Percentiles rank a stretch among this genome's conserved stretches.
Evolutionary conservation across 2,888 invertebrate genomes (phyloP).

Genomic region (Charanyca ferruginea): DNA sequence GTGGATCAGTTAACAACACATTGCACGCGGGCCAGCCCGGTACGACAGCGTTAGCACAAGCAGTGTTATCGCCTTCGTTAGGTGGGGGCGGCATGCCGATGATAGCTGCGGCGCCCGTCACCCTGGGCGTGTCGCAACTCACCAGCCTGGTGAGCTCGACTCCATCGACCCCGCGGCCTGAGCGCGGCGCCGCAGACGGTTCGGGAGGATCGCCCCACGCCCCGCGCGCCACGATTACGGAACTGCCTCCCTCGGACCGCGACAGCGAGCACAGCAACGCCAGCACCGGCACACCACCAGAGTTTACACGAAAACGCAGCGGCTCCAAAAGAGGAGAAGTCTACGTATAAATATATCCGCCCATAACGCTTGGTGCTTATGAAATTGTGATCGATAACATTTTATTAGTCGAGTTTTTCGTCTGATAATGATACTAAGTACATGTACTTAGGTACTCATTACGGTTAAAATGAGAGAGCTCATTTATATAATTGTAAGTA

Average conservation of each 20-base stretch:
- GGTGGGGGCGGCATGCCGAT: conserved; percentile 82
- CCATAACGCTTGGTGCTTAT: conserved; percentile 67
- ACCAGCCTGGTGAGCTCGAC: conserved; percentile 89
- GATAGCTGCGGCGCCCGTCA: conserved; percentile 87
- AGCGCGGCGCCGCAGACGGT: conserved; percentile 73
- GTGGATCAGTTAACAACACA: conserved; percentile 94
- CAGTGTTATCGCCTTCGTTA: conserved; percentile 92
- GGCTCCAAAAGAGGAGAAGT: conserved; percentile 86
- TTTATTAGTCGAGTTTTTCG: conserved; percentile 56
- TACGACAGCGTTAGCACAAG: conserved; percentile 95
- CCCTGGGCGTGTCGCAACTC: conserved; percentile 92
- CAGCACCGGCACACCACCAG: conserved; percentile 75
- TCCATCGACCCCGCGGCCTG: conserved; percentile 84
- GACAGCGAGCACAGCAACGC: conserved; percentile 79
- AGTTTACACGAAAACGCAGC: conserved; percentile 77
- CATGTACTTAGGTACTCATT: conserved; percentile 54
- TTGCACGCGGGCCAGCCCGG: conserved; percentile 94
- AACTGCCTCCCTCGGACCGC: conserved; percentile 76
- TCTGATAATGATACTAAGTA: conserved; percentile 49
- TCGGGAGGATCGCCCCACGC: conserved; percentile 65
- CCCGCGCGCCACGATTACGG: conserved; percentile 75
- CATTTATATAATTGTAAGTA: conserved; percentile 65
- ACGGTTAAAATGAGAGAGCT: conserved; percentile 60
- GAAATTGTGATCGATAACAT: conserved; percentile 65
- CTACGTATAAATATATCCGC: conserved; percentile 77